phyloP scores from a whole-genome alignment of 2,888 invertebrate species.

The Xylocampa areola region DNA sequence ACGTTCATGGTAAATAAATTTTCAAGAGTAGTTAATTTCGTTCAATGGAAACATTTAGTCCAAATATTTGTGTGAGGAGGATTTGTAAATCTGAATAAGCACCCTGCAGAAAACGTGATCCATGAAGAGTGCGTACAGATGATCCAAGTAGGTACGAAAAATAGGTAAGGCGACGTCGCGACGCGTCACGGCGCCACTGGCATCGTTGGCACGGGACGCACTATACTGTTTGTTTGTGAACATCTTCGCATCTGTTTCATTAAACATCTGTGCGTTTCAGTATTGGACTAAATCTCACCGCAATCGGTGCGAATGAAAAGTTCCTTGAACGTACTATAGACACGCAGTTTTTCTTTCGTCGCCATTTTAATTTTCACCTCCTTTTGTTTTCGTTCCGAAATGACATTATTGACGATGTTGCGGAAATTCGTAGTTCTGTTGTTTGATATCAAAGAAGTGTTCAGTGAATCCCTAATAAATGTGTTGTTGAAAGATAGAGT shows the following conservation, averaged over 20 bases:
- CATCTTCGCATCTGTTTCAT: slow-evolving; percentile 86
- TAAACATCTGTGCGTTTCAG: slow-evolving; percentile 85
- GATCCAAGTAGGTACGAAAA: slow-evolving; percentile 67
- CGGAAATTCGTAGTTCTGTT: slow-evolving; percentile 82
- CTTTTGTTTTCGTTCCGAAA: slow-evolving; percentile 31
- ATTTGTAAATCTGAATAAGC: slow-evolving; percentile 56
- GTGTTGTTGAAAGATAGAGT: slow-evolving; percentile 83
- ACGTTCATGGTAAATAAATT: slow-evolving; percentile 45
- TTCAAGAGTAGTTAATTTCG: slow-evolving; percentile 31
- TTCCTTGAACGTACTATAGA: slow-evolving; percentile 62
- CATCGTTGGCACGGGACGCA: slow-evolving; percentile 82
- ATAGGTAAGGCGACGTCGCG: slow-evolving; percentile 75
- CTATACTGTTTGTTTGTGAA: slow-evolving; percentile 81
- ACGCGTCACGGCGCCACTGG: slow-evolving; percentile 79
- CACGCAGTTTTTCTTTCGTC: slow-evolving; percentile 69
- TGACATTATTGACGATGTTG: slow-evolving; percentile 76
- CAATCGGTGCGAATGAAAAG: slow-evolving; percentile 78
- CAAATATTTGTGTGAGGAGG: slow-evolving; percentile 62
- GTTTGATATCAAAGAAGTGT: slow-evolving; percentile 86
- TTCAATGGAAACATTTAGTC: slow-evolving; percentile 46
- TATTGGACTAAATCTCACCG: slow-evolving; percentile 81
- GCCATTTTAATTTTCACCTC: slow-evolving; percentile 68
- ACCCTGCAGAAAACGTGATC: slow-evolving; percentile 31
- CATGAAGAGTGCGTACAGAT: slow-evolving; percentile 14
- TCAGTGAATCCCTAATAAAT: slow-evolving; percentile 86